Evolutionary conservation across 2,888 invertebrate species (phyloP), one percentile per base, ranked within the genome.

Genomic region (Saturnia japonica): DNA sequence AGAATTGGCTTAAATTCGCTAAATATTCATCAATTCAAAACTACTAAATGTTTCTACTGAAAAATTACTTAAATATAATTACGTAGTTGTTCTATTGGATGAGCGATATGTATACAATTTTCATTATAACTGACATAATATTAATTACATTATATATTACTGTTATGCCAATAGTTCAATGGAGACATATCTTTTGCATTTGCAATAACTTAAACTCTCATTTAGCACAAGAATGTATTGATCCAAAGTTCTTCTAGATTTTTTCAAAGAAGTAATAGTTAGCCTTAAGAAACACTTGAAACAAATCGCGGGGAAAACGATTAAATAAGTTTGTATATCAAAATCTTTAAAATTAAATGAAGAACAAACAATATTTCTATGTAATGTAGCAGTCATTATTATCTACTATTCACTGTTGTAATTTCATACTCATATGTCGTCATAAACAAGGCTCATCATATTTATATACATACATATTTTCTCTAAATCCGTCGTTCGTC

Each of bases 401-500:
- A 25, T 28, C 25, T 28, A 14, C 14, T 60, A 14, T 60, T 14
- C 57, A 25, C 0, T 28, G 25, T 28, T 25, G 57, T 60, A 60
- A 60, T 28, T 28, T 25, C 28, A 28, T 60, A 60, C 28, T 3
- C 57, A 28, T 60, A 54, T n/a, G 22, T 54, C 54, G 14, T 60
- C 57, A 60, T 60, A 60, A 60, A 60, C 28, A 25, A 60, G 57
- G 25, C 28, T 60, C 28, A 60, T 28, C 22, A 60, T 60, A 60
- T 60, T 60, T 60, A 60, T 57, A 57, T 60, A 60, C 74, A 78
- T n/a, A n/a, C 74, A 85, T 87, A 84, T 85, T 83, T 83, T 79
- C 76, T 74, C 73, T 75, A 76, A 79, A 76, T 76, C 83, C 73
- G 72, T 76, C 81, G 89, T 90, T 79, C 81, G 79, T 90, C 88